These are phyloP conservation scores for Lepilemur ruficaudatus DNA, from an alignment of 2,797 vertebrate genomes.

Conservation along the genomic window DNA sequence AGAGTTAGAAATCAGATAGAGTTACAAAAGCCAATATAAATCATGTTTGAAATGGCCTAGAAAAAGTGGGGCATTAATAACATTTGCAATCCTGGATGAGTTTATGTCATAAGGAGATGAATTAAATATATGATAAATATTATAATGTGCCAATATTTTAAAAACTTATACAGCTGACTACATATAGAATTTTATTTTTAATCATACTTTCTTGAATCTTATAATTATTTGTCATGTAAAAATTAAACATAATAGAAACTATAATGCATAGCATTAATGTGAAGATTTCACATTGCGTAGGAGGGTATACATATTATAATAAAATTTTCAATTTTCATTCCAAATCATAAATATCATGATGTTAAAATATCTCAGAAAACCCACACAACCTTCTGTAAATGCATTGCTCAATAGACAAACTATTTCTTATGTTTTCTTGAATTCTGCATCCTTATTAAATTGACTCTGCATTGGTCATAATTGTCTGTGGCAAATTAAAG, in stretches of 20 bases:
- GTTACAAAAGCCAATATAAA: background rate
- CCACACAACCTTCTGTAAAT: background rate
- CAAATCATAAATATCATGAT: constrained; percentile 10
- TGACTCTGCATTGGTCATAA: background rate
- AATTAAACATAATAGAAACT: background rate
- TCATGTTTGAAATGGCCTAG: background rate
- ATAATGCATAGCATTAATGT: background rate
- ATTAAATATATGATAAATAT: background rate
- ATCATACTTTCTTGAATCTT: background rate
- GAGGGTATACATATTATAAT: background rate
- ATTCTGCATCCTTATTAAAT: background rate
- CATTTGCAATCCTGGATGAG: background rate
- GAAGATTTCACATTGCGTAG: background rate
- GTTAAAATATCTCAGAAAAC: background rate
- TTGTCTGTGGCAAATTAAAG: background rate
- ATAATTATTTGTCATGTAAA: background rate
- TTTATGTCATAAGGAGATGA: background rate
- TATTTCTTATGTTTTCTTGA: background rate
- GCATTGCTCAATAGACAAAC: background rate
- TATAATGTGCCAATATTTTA: background rate
- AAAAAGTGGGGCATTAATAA: background rate
- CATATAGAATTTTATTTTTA: constrained; percentile 6
- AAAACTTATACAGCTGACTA: background rate
- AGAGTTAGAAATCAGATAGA: background rate
- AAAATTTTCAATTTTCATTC: constrained; percentile 27